Percentiles rank a stretch among this genome's conserved stretches.
phyloP scores from a whole-genome alignment of 2,888 invertebrate species.

The Drosophila parthenogenetica region DNA sequence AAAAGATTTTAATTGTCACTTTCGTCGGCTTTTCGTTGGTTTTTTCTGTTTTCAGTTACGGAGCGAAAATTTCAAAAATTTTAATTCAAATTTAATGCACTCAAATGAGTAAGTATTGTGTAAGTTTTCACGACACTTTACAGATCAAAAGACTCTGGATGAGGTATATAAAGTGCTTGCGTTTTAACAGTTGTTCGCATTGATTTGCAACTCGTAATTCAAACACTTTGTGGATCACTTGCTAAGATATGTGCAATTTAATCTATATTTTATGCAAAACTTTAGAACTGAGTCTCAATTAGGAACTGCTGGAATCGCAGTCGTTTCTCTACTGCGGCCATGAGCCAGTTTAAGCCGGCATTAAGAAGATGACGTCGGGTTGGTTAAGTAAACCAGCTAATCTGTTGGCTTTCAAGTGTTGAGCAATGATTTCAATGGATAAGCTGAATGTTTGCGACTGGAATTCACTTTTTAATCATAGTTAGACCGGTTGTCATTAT shows the following conservation, averaged over 20 bases:
- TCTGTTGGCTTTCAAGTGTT: conserved; percentile 30
- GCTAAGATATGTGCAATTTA: conserved; percentile 19
- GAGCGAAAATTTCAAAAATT: conserved; percentile 72
- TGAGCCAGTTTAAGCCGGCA: conserved; percentile 37
- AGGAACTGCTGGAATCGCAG: conserved; percentile 37
- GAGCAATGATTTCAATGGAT: conserved; percentile 43
- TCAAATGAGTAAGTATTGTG: conserved; percentile 70
- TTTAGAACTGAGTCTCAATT: conserved; percentile 48
- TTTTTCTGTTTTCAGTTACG: conserved; percentile 25
- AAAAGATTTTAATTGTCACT: conserved; percentile 72
- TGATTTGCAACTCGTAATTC: conserved; percentile 45
- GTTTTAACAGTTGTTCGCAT: conserved; percentile 22
- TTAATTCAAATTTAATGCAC: conserved; percentile 77
- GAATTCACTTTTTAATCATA: conserved; percentile 18
- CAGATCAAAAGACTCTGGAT: conserved; percentile 23
- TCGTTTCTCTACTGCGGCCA: conserved; percentile 34
- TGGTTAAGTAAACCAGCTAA: conserved; percentile 24
- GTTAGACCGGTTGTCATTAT: conserved; percentile 46
- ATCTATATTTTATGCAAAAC: conserved; percentile 31
- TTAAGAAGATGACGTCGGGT: conserved; percentile 46
- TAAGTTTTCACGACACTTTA: conserved; percentile 43
- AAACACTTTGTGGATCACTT: conserved; percentile 39
- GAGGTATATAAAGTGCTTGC: conserved; percentile 8
- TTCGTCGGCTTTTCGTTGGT: conserved; percentile 57
- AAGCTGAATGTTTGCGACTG: conserved; percentile 26